Percentiles rank a stretch among this genome's conserved stretches.
Evolutionary conservation across 2,888 invertebrate genomes (phyloP).

Genomic region (Polylopha cassiicola): DNA sequence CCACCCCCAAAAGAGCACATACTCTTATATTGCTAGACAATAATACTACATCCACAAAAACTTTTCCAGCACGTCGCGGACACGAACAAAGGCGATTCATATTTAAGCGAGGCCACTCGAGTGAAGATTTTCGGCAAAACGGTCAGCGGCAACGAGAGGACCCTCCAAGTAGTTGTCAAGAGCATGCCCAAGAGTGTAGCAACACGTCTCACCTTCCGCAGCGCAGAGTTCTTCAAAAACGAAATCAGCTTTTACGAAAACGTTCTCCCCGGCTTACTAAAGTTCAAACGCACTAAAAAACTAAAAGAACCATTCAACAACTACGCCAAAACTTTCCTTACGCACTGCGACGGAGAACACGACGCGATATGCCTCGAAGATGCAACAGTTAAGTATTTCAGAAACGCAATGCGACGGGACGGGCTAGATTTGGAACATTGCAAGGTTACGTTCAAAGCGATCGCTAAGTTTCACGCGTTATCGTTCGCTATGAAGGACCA

Average conservation of each 20-base stretch:
- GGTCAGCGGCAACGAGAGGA: conserved; percentile 27
- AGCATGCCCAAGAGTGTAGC: conserved; percentile 72
- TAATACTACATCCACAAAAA: no score
- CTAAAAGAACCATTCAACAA: conserved; percentile 46
- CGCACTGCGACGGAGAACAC: conserved; percentile 50
- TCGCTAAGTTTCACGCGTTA: conserved; percentile 66
- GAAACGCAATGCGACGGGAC: conserved; percentile 43
- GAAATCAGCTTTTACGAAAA: conserved; percentile 76
- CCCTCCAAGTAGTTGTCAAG: conserved; percentile 71
- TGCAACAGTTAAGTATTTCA: conserved; percentile 48
- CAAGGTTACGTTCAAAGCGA: conserved; percentile 46
- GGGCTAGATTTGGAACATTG: conserved; percentile 50
- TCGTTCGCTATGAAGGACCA: conserved; percentile 60
- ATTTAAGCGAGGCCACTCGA: conserved; percentile 73
- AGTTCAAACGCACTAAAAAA: conserved; percentile 31
- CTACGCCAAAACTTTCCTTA: conserved; percentile 47
- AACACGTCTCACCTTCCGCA: conserved; percentile 74
- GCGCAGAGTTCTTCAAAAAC: conserved; percentile 76
- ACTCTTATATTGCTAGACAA: no score
- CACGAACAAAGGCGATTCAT: conserved; percentile 75
- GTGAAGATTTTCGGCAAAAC: conserved; percentile 58
- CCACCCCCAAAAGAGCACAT: no score
- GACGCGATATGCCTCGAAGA: conserved; percentile 61
- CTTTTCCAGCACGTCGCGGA: conserved; percentile 27
- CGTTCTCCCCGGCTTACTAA: conserved; percentile 41